Base-by-base conservation (phyloP, 2,113 vertebrate genomes). In the Dromiciops gliroides region DNA sequence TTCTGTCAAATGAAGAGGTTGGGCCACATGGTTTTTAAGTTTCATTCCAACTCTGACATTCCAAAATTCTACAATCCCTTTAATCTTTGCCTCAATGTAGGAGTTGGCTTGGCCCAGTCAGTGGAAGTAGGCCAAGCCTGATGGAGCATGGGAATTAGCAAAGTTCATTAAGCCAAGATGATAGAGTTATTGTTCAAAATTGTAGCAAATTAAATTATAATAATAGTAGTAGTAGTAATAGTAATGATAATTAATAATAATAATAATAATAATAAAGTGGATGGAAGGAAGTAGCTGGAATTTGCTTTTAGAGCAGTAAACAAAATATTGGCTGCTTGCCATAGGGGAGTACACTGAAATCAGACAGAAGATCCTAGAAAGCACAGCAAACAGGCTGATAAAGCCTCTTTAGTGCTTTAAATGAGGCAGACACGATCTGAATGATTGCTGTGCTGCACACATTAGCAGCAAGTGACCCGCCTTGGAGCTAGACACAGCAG, bases 301-400 rank as follows among this genome's bases (percentile, higher is more conserved):
- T 93, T 90, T 94, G 93, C 95, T 91, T 49, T 95, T 89, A 31
- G 92, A 90, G 96, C 95, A 91, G 93, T 92, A 96, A 97, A 98
- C 97, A 97, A 95, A 94, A 89, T 26, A 12, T 48, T 97, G 97
- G 98, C 96, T 75, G n/a, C 96, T 90, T 0, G 92, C 97, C 98
- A 92, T 83, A 53, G 75, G 96, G 93, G 89, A 95, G 94, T 3
- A 3, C 88, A 93, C 50, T 1, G 47, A 91, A 93, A 93, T 90
- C 51, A 89, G 90, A 93, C 92, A 1, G 67, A 51, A 83, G 94
- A 95, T 96, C 93, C 91, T 98, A 83, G 95, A 60, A 94, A 97
- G 94, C 50, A 0, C 52, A n/a, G 96, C 49, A 9, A 4, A 95
- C 92, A 47, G 9, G 92, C 89, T 23, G n/a, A 91, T 22, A 92